Percentiles rank a stretch among this genome's conserved stretches.
phyloP scores from a whole-genome alignment of 2,888 invertebrate species.

The Proisotoma minuta region DNA sequence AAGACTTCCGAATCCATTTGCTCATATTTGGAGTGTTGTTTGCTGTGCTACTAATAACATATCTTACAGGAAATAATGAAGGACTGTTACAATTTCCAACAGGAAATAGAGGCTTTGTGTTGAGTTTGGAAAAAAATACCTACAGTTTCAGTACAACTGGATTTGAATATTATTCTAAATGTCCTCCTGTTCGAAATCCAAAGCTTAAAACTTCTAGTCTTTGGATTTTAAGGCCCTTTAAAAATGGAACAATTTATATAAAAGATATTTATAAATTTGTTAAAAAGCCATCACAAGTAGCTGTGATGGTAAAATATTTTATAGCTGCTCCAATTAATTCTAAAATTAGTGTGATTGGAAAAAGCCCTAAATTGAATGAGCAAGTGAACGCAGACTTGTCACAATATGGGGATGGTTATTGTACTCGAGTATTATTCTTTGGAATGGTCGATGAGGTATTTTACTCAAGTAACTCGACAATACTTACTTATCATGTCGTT shows the following conservation, averaged over 20 bases:
- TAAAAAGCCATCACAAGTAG: conserved; percentile 27
- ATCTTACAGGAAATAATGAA: too few species aligned
- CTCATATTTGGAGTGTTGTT: too few species aligned
- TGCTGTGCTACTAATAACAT: too few species aligned
- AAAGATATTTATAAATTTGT: conserved; percentile 17
- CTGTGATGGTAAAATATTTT: conserved; percentile 40
- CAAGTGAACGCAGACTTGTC: conserved; percentile 34
- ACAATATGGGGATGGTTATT: conserved; percentile 39
- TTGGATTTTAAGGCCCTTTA: conserved; percentile 20
- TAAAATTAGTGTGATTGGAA: conserved; percentile 29
- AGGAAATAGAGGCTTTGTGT: conserved; percentile 14
- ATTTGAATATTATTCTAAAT: conserved; percentile 30
- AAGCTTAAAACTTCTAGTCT: conserved; percentile 20
- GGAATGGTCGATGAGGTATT: conserved; percentile 41
- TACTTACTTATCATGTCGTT: background rate
- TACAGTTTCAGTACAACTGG: conserved; percentile 27
- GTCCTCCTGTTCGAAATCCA: conserved; percentile 25
- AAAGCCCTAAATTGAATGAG: conserved; percentile 34
- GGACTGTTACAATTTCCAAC: too few species aligned
- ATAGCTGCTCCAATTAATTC: conserved; percentile 32
- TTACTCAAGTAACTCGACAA: background rate
- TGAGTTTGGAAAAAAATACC: conserved; percentile 26
- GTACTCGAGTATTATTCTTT: conserved; percentile 35
- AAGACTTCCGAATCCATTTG: too few species aligned
- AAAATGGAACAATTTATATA: conserved; percentile 20